These are phyloP conservation scores for Phaethornis superciliosus DNA, from an alignment of 2,113 vertebrate species.

Conservation along the genomic window DNA sequence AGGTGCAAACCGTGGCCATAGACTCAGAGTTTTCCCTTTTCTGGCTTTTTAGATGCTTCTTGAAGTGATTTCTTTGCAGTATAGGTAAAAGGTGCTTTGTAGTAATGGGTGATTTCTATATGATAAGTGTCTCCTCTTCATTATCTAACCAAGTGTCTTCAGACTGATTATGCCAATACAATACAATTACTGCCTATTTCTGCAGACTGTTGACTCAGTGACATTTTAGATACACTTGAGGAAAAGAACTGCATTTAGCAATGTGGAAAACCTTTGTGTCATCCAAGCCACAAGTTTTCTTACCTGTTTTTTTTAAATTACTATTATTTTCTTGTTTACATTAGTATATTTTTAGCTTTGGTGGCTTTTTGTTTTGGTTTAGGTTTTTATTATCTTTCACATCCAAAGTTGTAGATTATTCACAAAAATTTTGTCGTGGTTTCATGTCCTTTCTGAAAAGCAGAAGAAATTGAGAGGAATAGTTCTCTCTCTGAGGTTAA, in stretches of 20 bases:
- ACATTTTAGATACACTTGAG: not conserved
- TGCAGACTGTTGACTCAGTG: not conserved
- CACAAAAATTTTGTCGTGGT: not conserved
- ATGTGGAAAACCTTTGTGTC: not conserved
- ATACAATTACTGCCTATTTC: not conserved
- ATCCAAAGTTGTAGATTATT: not conserved
- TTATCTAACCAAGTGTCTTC: not conserved
- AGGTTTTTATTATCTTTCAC: not conserved
- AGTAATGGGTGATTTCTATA: not conserved
- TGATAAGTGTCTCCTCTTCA: not conserved
- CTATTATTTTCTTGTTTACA: not conserved
- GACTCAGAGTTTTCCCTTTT: not conserved
- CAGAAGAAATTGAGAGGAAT: not conserved
- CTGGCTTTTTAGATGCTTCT: not conserved
- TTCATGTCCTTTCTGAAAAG: not conserved
- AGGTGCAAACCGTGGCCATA: not conserved
- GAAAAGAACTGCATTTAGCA: not conserved
- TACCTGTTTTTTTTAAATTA: not conserved
- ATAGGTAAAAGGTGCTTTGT: not conserved
- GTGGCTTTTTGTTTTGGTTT: not conserved
- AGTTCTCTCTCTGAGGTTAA: not conserved
- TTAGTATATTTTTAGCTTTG: not conserved
- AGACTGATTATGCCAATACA: not conserved
- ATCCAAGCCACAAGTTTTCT: not conserved
- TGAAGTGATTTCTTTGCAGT: not conserved